phyloP scores from a whole-genome alignment of 2,888 invertebrate species.

The Ligdia adustata region DNA sequence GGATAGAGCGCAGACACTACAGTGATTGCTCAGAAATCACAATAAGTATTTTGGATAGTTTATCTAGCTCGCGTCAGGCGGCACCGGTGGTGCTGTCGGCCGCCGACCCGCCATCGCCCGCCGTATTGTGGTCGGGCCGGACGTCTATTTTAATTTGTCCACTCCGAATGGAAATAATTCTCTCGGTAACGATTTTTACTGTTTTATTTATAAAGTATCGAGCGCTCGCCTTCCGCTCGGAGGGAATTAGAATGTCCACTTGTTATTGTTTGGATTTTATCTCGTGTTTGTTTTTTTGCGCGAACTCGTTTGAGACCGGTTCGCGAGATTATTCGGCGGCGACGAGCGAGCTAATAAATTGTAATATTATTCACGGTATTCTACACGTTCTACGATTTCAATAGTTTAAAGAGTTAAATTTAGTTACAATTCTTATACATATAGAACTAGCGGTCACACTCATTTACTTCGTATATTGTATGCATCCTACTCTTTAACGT shows the following conservation, averaged over 20 bases:
- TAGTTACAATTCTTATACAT: too few relatives aligned
- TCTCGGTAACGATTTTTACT: constrained; percentile 64
- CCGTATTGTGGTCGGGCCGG: constrained; percentile 34
- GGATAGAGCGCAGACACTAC: constrained; percentile 1
- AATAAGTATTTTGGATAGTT: constrained; percentile 12
- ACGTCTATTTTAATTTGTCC: constrained; percentile 55
- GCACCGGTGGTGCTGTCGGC: too few relatives aligned
- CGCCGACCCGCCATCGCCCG: constrained; percentile 2
- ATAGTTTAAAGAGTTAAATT: too few relatives aligned
- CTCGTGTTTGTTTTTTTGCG: constrained; percentile 23
- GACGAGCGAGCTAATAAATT: constrained; percentile 24
- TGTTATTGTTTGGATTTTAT: constrained; percentile 29
- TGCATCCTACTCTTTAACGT: too few relatives aligned
- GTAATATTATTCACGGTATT: constrained; percentile 22
- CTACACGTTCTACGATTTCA: too few relatives aligned
- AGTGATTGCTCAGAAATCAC: constrained; percentile 13
- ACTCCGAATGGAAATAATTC: constrained; percentile 59
- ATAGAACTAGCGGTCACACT: too few relatives aligned
- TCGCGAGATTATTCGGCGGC: constrained; percentile 15
- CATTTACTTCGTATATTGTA: too few relatives aligned
- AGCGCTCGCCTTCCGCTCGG: constrained; percentile 26
- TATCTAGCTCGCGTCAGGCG: constrained; percentile 9
- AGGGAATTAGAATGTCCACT: constrained; percentile 24
- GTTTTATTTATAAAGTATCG: constrained; percentile 59
- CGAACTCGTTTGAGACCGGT: constrained; percentile 21